Evolutionary conservation across 2,888 invertebrate genomes (phyloP), one percentile per base, ranked within the genome.

Genomic region (Epirrita christyi): DNA sequence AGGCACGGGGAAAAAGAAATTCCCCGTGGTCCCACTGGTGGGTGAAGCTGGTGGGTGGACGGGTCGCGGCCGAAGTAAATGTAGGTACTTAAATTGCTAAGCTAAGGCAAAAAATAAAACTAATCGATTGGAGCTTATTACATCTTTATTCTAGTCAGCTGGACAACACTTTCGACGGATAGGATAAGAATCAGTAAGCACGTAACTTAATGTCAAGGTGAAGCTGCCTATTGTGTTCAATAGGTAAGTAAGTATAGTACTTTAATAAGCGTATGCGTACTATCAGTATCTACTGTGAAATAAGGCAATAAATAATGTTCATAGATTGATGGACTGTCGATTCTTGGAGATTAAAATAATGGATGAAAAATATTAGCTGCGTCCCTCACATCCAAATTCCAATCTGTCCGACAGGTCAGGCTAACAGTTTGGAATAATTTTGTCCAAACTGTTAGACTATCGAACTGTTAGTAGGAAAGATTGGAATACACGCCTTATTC

Each of bases 181-280:
- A 71, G 53, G 72, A 73, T 74, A 71, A 70, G 67, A 67, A 65
- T 64, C 50, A 63, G 54, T 48, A 55, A 59, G 58, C 67, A 64
- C 27, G 52, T 36, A 56, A 53, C 61, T 59, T 74, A 79, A 79
- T 78, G 78, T 76, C 78, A 78, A 79, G 78, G 78, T 68, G 60
- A 67, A 59, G 55, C 58, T 49, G 38, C 55, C 70, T 66, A 76
- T 79, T 79, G 78, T 78, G 21, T 72, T 67, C 63, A 66, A 69
- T 32, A 10, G 10, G n/a, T n/a, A n/a, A n/a, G n/a, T n/a, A n/a
- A n/a, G n/a, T n/a, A n/a, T n/a, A n/a, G 6, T 29, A 29, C 28
- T 34, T 34, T 9, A 7, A 34, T 6, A 13, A 3, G 38, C 11
- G n/a, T n/a, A n/a, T n/a, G n/a, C n/a, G n/a, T 2, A 10, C 11